Percentiles rank a stretch among this genome's conserved stretches.
These are phyloP conservation scores for Rousettus madagascariensis DNA, from an alignment of 2,797 vertebrate species.

Conservation along the genomic window DNA sequence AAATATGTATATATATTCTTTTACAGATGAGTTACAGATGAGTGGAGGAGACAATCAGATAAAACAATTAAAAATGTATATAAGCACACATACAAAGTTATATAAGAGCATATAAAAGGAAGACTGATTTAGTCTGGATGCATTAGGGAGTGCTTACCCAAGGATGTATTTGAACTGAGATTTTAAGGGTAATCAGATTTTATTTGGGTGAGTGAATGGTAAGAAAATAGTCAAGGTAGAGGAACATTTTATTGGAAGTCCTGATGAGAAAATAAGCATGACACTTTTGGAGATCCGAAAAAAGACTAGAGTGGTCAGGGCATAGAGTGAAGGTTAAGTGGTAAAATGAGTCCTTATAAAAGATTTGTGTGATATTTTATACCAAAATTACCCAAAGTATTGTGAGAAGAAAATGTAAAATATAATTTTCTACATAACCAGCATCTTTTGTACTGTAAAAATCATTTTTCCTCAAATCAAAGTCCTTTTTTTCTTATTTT, in stretches of 20 bases:
- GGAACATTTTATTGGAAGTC: not conserved
- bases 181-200: not conserved
- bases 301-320: not conserved
- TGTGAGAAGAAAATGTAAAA: not conserved
- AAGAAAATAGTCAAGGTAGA: not conserved
- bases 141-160: not conserved
- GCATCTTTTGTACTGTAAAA: not conserved
- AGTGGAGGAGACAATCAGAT: not conserved
- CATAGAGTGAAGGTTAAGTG: not conserved
- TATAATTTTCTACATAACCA: not conserved
- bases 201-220: not conserved
- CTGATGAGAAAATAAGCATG: not conserved
- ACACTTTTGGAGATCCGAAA: not conserved
- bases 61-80: not conserved
- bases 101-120: not conserved
- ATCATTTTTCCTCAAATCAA: not conserved
- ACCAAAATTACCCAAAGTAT: not conserved
- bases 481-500: not conserved
- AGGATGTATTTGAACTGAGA: not conserved
- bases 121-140: not conserved
- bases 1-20: not conserved
- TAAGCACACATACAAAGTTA: not conserved
- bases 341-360: not conserved
- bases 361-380: not conserved
- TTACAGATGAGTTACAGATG: not conserved